Evolutionary conservation across 2,888 invertebrate genomes (phyloP), one percentile per base, ranked within the genome.

Genomic region (Diarsia mendica): DNA sequence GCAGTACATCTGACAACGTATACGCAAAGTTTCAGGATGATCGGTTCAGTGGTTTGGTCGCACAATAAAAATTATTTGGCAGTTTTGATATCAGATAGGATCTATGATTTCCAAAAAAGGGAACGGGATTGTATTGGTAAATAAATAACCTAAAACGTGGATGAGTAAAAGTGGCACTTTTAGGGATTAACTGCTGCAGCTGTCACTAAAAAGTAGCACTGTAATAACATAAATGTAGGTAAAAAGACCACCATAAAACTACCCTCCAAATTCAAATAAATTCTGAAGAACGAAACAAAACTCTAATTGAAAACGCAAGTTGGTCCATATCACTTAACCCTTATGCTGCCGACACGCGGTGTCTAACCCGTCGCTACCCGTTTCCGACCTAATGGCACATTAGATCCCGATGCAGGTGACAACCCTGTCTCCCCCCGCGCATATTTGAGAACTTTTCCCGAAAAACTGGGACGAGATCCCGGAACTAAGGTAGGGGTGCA

Each of bases 341-440:
- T 88, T 80, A 83, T 79, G 81, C 78, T 65, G 61, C 46, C 68
- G 67, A 83, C 84, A 84, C 71, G 75, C 79, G 87, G 85, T 85
- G 87, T 83, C 76, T 81, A 74, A 81, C 81, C 81, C 81, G 53
- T 75, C 80, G 83, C 80, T 79, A 83, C 83, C 91, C 89, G 87
- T 91, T 91, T 92, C 92, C 92, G 91, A 77, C 93, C 92, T 95
- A 95, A 95, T 95, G 93, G 93, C 91, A 93, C 94, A 95, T 95
- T 95, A 95, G 85, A 78, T 85, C 87, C 90, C 92, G 93, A 94
- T 95, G 93, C 95, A 95, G 95, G 94, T 95, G 91, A 90, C 89
- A 92, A 95, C 95, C 95, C 95, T 93, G 93, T 95, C 93, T 92
- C 90, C 28, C 83, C 88, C 86, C 86, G 89, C 91, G 91, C 92